phyloP scores from a whole-genome alignment of 2,888 invertebrate genomes.

The Cryptocephalus primarius region DNA sequence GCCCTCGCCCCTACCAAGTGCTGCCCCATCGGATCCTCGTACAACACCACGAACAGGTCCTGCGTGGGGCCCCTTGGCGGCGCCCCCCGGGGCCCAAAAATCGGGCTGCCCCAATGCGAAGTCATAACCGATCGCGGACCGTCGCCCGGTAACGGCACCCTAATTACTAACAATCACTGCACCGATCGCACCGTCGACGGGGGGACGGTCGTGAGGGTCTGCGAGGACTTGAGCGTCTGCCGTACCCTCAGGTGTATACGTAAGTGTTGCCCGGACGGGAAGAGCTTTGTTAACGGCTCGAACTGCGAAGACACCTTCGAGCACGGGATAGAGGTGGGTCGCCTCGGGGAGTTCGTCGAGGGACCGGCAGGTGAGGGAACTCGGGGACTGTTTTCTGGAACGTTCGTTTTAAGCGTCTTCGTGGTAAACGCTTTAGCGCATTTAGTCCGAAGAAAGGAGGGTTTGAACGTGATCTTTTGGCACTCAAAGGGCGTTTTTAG shows the following conservation, averaged over 20 bases:
- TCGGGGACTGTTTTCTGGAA: no score
- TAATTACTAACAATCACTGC: slow-evolving; percentile 7
- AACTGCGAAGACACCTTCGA: slow-evolving; percentile 19
- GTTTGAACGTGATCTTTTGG: no score
- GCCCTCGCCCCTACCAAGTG: no score
- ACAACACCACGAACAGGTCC: no score
- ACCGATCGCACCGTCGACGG: slow-evolving; percentile 16
- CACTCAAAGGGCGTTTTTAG: no score
- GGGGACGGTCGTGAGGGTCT: slow-evolving; percentile 16
- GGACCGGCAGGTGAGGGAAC: slow-evolving; percentile 8
- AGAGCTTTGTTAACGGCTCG: slow-evolving; percentile 35
- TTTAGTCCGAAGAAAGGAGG: no score
- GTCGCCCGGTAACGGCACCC: neutral
- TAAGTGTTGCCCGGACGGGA: slow-evolving; percentile 45
- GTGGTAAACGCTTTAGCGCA: no score
- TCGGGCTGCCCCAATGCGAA: neutral
- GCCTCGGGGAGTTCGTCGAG: slow-evolving; percentile 8
- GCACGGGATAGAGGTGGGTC: slow-evolving; percentile 19
- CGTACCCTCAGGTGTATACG: slow-evolving; percentile 31
- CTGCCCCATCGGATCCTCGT: no score
- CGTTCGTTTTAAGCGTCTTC: no score
- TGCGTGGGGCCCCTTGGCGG: no score
- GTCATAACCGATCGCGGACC: neutral
- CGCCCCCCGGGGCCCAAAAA: neutral
- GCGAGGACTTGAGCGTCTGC: slow-evolving; percentile 18